Evolutionary conservation across 2,797 vertebrate species (phyloP).

Genomic region (Glossophaga mutica): DNA sequence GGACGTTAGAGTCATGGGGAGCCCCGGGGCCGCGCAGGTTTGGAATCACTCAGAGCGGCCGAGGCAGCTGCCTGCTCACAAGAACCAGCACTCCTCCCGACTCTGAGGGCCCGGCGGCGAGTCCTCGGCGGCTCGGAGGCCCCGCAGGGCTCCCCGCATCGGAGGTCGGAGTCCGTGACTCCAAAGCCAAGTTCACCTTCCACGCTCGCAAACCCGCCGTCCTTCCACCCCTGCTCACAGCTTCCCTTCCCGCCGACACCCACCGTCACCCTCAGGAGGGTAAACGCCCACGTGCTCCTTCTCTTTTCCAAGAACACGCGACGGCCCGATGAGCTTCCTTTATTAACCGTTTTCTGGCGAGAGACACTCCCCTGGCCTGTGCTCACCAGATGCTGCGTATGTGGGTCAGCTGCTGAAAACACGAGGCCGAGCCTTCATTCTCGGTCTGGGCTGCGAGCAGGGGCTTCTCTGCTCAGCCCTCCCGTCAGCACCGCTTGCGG

Average conservation of each 20-base stretch:
- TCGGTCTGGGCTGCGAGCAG: not conserved
- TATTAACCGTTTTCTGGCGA: not conserved
- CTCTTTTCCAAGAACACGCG: not conserved
- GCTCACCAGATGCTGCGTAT: not conserved
- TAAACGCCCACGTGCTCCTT: not conserved
- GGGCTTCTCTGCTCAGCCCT: not conserved
- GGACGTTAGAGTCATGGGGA: too few species aligned
- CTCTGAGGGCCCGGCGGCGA: too few species aligned
- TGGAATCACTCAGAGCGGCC: too few species aligned
- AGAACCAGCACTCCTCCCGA: too few species aligned
- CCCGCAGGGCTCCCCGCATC: too few species aligned
- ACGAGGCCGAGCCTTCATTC: slow-evolving; percentile 10
- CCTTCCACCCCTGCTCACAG: rapidly evolving
- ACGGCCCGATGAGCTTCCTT: not conserved
- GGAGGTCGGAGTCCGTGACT: not conserved
- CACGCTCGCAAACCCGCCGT: rapidly evolving
- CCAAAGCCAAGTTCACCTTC: not conserved
- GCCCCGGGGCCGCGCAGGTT: rapidly evolving
- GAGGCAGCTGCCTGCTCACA: too few species aligned
- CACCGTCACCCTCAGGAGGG: not conserved
- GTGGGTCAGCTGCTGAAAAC: slow-evolving; percentile 60
- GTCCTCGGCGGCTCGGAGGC: too few species aligned
- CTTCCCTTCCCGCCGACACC: not conserved
- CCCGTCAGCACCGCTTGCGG: rapidly evolving
- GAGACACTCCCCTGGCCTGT: not conserved